Evolutionary conservation across 2,797 vertebrate genomes (phyloP), one percentile per base, ranked within the genome.

Genomic region (Momotus momota): DNA sequence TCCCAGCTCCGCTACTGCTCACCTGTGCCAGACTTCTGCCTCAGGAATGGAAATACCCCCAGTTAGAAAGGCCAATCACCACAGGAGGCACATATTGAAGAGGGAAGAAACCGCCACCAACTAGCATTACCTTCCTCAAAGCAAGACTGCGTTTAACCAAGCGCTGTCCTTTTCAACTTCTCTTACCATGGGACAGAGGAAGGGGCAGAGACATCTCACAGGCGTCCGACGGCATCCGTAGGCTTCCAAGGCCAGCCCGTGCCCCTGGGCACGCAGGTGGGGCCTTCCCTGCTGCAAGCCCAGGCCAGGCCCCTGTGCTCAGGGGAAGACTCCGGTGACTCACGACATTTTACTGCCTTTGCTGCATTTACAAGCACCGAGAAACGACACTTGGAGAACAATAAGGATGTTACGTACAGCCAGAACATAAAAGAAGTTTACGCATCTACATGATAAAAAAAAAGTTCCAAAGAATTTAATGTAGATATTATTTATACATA

Each of bases 401-500:
- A 35, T 3, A 14, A 71, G 25, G 58, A 12, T 7, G 5, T 93
- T 81, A 43, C 0, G 14, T 46, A 54, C 2, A 9, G 40, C 33
- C 71, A 92, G 58, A 55, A 86, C 95, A 94, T 67, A 86, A 97
- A 96, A 85, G 61, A 94, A 92, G 82, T 77, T 94, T 79, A 96
- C 75, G 7, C 81, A 79, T 90, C 85, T 96, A 73, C 46, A 66
- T 94, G 94, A 96, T 96, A 95, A 82, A 97, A 97, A 97, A 97
- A 97, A 97, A 95, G 54, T 94, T 97, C 93, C 71, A 94, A 95
- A 96, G 87, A 95, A 92, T 95, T 95, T 96, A 96, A 95, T 94
- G 82, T 92, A 88, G 83, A 90, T 91, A 96, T 94, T 95, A 97
- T 96, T 97, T 97, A 94, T 97, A 95, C 80, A 95, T 88, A 95